Evolutionary conservation across 1,140 invertebrate species (phyloP).

Genomic region (Lepidurus packardi): DNA sequence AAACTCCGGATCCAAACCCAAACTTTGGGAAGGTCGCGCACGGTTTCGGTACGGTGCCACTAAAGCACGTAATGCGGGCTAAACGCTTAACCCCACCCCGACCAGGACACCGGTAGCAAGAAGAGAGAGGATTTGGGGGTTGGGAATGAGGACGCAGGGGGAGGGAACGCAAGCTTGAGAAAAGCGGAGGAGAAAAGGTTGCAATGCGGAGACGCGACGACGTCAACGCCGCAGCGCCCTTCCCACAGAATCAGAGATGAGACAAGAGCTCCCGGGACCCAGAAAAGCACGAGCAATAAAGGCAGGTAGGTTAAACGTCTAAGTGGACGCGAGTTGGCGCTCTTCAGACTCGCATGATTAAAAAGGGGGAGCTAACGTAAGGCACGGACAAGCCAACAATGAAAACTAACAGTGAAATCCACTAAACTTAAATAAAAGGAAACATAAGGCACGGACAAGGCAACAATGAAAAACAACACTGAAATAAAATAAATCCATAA

Average conservation of each 20-base stretch:
- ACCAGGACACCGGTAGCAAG: neutral
- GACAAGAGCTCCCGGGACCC: neutral
- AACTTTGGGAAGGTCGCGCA: slow-evolving; percentile 1
- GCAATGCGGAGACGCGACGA: slow-evolving; percentile 16
- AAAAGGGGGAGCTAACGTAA: neutral
- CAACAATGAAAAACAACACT: no score
- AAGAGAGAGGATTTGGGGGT: neutral
- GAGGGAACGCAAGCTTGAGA: neutral
- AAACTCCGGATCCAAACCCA: neutral
- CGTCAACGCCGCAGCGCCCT: slow-evolving; percentile 6
- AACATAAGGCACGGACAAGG: no score
- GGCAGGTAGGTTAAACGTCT: neutral
- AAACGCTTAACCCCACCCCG: neutral
- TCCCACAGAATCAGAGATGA: slow-evolving; percentile 2
- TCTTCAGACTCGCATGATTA: neutral
- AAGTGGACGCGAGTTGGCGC: neutral
- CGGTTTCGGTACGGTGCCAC: neutral
- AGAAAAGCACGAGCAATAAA: slow-evolving; percentile 22
- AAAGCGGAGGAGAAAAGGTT: neutral
- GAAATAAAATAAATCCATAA: no score
- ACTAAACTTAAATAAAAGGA: no score
- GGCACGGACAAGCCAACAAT: no score
- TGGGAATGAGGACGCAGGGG: neutral
- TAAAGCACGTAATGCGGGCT: slow-evolving; percentile 21
- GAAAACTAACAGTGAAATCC: no score